Base-by-base conservation (phyloP, 23 tunicate genomes). In the Aplidium turbinatum region DNA sequence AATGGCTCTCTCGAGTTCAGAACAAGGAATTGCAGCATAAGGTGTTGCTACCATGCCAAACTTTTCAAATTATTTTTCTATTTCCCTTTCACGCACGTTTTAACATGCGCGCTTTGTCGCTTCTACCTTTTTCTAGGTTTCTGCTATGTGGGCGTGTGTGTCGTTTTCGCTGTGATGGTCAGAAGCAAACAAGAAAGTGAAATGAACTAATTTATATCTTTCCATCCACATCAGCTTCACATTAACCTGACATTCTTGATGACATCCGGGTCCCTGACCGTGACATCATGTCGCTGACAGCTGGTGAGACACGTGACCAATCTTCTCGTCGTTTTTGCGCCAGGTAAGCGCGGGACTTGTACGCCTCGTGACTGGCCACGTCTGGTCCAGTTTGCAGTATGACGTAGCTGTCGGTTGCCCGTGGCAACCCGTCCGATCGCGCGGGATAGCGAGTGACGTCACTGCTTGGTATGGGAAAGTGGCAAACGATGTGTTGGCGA, bases 221-320 rank as follows among this genome's bases (percentile, higher is more conserved):
- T n/a, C n/a, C n/a, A n/a, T n/a, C n/a, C n/a, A n/a, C 19, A 5
- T 65, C n/a, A n/a, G n/a, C 35, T 36, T 20, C 9, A 58, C 13
- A 62, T 40, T 23, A 16, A 88, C 96, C 96, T 31, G 96, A 76
- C 28, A 81, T 38, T 27, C 78, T 56, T 0, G 96, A 88, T 4
- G 96, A 88, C 96, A 88, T 58, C 70, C 96, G 73, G 66, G 96
- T 88, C 21, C 81, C 96, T 23, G 96, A 88, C 26, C 96, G 76
- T 40, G 96, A 88, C 96, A 88, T 81, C 50, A 88, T 54, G 25
- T 88, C 96, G 39, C 96, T 88, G 6, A 88, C 87, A 31, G 78
- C 96, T 0, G 96, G 96, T 20, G 96, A 75, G 34, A 88, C 87
- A 39, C 78, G 82, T 57, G 86, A 74, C 87, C 87, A 88, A 16